Base-by-base conservation (phyloP, 2,888 invertebrate species). In the Spisula solida region DNA sequence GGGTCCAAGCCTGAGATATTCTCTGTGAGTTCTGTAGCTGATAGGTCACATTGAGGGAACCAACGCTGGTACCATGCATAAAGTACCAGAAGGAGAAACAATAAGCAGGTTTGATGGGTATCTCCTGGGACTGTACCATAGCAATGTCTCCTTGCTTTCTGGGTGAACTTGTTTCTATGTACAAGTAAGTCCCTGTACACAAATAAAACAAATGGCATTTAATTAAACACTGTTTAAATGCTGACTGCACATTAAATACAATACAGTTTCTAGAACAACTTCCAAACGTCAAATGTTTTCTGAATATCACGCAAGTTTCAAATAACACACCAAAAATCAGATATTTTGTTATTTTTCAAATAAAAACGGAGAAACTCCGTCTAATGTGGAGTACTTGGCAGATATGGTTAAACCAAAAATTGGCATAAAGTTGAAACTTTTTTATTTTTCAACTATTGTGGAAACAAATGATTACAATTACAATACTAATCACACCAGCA, bases 11-110 rank as follows among this genome's bases (percentile, higher is more conserved):
- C 18, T 47, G 81, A 41, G 82, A 87, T 41, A 29, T 55, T 8
- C 78, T 80, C 34, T 47, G 25, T 14, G 66, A 70, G 2, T 88
- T 87, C 66, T 87, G 91, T 70, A 90, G 41, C 60, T 92, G 87
- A 55, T 94, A 88, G 41, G 92, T 91, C n/a, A 95, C 90, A n/a
- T 93, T 94, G 66, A 96, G 93, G 10, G 92, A 83, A 1, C 95
- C 96, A 10, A 95, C 93, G 89, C 88, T 91, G 18, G 82, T 78
- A 0, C 96, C 96, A 89, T 94, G 93, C 95, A 96, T 96, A 91
- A 94, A 92, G 90, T 95, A 96, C 95, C 96, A 96, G 95, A 96
- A 96, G 10, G 91, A 93, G 85, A 95, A 93, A 88, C 96, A 96
- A 85, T 93, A 95, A 20, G 78, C 75, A 14, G 83, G 60, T 41